Conservation (phyloP, 2,888 invertebrate genomes). For the Nephrotoma guestfalica region DNA sequence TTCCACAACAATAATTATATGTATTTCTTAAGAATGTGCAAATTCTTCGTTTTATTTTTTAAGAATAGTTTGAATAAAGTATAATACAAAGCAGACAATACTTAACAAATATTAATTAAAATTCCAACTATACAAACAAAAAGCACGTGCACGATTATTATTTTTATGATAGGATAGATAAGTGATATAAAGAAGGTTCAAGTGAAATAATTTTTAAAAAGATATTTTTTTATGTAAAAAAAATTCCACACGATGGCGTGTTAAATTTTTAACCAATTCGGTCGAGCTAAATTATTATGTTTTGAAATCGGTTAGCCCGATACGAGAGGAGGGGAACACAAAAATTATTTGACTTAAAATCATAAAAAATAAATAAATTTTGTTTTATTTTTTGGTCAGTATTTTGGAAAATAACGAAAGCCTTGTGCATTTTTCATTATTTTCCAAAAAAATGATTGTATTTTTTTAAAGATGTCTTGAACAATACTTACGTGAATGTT, state of each 20-base stretch:
- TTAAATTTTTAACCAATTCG: not conserved
- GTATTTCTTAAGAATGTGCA: not conserved
- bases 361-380: not conserved
- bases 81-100: not conserved
- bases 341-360: constrained; percentile 1
- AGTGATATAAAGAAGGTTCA: not conserved
- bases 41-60: not conserved
- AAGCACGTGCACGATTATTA: not conserved
- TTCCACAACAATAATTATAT: not conserved
- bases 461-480: constrained; percentile 3
- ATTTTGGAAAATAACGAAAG: constrained; percentile 1
- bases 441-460: not conserved
- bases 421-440: constrained; percentile 1
- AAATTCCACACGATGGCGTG: not conserved
- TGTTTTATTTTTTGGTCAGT: not conserved
- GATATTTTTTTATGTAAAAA: not conserved
- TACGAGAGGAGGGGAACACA: not conserved
- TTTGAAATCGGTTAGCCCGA: not conserved
- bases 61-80: not conserved
- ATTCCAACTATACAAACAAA: not conserved
- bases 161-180: not conserved
- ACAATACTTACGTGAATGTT: constrained; percentile 62
- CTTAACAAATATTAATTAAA: not conserved
- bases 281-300: not conserved
- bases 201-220: not conserved